Percentiles rank a stretch among this genome's conserved stretches.
These are phyloP conservation scores for Drosophila biarmipes DNA, from an alignment of 1,140 invertebrate species.

Conservation along the genomic window DNA sequence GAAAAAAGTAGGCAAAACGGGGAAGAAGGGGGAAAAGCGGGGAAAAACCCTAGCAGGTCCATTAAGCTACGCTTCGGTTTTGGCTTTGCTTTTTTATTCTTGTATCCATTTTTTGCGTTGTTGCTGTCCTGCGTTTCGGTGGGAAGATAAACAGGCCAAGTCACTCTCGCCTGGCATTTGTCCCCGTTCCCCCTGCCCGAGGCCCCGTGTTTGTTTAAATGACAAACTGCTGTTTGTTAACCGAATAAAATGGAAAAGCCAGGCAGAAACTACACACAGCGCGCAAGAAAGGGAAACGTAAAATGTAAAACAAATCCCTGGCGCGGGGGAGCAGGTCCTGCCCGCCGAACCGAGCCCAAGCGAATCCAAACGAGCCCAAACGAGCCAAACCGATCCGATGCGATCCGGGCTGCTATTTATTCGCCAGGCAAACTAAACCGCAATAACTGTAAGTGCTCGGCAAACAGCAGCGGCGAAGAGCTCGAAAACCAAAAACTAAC, in stretches of 20 bases:
- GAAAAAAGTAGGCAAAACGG: background rate
- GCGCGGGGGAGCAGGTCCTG: background rate
- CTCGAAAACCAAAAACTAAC: slow-evolving; percentile 46
- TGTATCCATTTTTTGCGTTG: background rate
- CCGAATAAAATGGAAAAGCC: slow-evolving; percentile 38
- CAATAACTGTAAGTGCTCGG: slow-evolving; percentile 78
- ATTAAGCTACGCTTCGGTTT: slow-evolving; percentile 32
- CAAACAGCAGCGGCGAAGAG: slow-evolving; percentile 54
- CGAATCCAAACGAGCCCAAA: no score
- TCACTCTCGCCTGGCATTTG: slow-evolving; percentile 31
- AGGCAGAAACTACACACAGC: slow-evolving; percentile 4
- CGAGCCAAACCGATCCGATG: background rate
- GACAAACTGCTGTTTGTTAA: slow-evolving; percentile 67
- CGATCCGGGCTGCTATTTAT: slow-evolving; percentile 58
- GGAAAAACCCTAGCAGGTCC: slow-evolving; percentile 27
- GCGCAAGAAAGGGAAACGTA: background rate
- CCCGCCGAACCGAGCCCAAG: no score
- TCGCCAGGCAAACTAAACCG: slow-evolving; percentile 73
- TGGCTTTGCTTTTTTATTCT: slow-evolving; percentile 6
- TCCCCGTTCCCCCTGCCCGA: background rate
- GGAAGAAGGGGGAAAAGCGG: background rate
- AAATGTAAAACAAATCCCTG: slow-evolving; percentile 48
- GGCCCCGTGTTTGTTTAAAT: slow-evolving; percentile 55
- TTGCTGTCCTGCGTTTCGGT: slow-evolving; percentile 4
- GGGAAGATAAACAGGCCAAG: slow-evolving; percentile 59